Percentiles rank a stretch among this genome's conserved stretches.
These are phyloP conservation scores for Malacoraja senta DNA, from an alignment of 2,797 vertebrate genomes.

Conservation along the genomic window DNA sequence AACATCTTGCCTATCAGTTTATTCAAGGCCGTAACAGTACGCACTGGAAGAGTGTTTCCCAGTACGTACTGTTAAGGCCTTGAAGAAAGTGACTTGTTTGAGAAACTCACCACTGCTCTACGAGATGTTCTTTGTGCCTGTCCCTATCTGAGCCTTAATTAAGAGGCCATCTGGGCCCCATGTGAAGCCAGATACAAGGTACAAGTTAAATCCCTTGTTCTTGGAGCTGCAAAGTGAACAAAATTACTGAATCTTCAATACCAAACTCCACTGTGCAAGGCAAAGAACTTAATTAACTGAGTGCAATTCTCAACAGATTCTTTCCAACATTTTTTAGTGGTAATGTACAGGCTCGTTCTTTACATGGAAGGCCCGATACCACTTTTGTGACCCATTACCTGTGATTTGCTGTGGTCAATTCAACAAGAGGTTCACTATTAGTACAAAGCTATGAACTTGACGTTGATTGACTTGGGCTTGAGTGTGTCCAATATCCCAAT, in stretches of 20 bases:
- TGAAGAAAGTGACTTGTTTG: too few relatives aligned
- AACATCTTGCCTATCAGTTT: too few relatives aligned
- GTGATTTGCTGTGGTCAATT: neutral
- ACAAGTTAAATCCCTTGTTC: neutral
- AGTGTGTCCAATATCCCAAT: neutral
- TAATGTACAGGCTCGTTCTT: neutral
- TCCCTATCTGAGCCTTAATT: too few relatives aligned
- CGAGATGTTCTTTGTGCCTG: too few relatives aligned
- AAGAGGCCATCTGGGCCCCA: too few relatives aligned
- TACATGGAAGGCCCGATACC: neutral
- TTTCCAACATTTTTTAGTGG: neutral
- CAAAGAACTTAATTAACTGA: neutral
- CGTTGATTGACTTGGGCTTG: neutral
- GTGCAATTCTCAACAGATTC: neutral
- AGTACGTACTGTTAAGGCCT: too few relatives aligned
- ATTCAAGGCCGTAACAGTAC: too few relatives aligned
- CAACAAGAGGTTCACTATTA: neutral
- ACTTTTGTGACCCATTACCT: neutral
- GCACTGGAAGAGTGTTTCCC: too few relatives aligned
- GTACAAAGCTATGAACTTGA: neutral
- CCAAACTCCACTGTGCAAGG: neutral
- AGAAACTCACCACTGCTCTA: too few relatives aligned
- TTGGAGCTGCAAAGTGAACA: neutral
- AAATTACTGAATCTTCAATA: neutral
- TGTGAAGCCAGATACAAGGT: too few relatives aligned